These are phyloP conservation scores for Halisarca cf. caerulea DNA, from an alignment of 37 sponge, comb jelly and placozoan species.

Conservation along the genomic window DNA sequence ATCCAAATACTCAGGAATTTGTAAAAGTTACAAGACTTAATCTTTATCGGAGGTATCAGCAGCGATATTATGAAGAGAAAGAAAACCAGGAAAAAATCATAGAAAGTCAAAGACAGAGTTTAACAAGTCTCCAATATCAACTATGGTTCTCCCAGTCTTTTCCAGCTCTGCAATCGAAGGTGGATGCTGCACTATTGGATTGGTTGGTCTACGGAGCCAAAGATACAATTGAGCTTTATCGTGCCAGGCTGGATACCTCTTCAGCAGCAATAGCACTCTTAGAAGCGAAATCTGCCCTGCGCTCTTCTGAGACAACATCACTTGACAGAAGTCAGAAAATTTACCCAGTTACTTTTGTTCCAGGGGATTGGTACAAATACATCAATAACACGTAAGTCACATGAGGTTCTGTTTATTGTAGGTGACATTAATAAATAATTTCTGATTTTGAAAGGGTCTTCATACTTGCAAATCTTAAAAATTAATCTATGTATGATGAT, in stretches of 20 bases:
- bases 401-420: too few species aligned
- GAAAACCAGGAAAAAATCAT: constrained; percentile 6
- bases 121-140: neutral
- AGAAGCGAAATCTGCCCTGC: constrained; percentile 30
- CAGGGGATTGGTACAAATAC: constrained; percentile 29
- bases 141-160: constrained; percentile 19
- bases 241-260: neutral
- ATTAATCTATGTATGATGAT: neutral
- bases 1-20: too few species aligned
- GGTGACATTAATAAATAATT: too few species aligned
- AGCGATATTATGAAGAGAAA: constrained; percentile 20
- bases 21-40: constrained; percentile 15
- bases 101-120: neutral
- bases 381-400: neutral
- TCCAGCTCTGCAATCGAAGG: neutral
- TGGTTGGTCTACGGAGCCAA: constrained; percentile 44
- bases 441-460: too few species aligned
- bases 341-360: constrained; percentile 39
- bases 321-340: neutral
- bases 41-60: constrained; percentile 44
- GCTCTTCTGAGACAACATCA: constrained; percentile 5
- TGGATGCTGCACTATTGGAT: constrained; percentile 19
- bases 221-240: constrained; percentile 18
- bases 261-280: constrained; percentile 1
- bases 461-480: too few species aligned